Evolutionary conservation across 2,113 vertebrate genomes (phyloP).

Genomic region (Puntigrus tetrazona): DNA sequence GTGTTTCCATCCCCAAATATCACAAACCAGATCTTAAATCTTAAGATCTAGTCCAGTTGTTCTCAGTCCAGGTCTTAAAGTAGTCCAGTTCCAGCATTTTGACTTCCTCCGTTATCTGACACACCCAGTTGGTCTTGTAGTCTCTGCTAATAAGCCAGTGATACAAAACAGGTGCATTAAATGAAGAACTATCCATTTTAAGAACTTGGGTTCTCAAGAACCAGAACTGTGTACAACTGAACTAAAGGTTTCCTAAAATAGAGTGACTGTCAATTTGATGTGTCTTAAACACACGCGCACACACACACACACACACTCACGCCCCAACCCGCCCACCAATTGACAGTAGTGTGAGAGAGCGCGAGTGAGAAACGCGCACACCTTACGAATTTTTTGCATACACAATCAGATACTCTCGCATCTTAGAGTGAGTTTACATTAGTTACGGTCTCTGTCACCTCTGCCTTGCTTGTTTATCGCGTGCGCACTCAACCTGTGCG

Average conservation of each 20-base stretch:
- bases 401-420: neutral
- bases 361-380: conserved; percentile 16
- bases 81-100: neutral
- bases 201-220: neutral
- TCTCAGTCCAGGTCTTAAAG: neutral
- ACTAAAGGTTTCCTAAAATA: conserved; percentile 15
- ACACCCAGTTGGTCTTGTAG: conserved; percentile 13
- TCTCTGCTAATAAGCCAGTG: neutral
- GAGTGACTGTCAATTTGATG: conserved; percentile 35
- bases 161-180: conserved; percentile 7
- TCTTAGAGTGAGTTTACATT: conserved; percentile 14
- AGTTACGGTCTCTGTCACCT: conserved; percentile 9
- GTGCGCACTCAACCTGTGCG: conserved; percentile 16
- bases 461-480: neutral
- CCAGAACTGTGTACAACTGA: neutral
- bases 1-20: conserved; percentile 32
- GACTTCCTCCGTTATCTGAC: neutral
- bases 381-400: neutral
- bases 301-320: conserved; percentile 30
- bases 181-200: neutral
- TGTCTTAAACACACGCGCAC: conserved; percentile 26
- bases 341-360: conserved; percentile 23
- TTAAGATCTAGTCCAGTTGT: neutral
- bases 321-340: conserved; percentile 40
- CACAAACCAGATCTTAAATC: too few relatives aligned